Percentiles rank a stretch among this genome's conserved stretches.
phyloP scores from a whole-genome alignment of 2,113 vertebrate species.

The Cnemophilus loriae region DNA sequence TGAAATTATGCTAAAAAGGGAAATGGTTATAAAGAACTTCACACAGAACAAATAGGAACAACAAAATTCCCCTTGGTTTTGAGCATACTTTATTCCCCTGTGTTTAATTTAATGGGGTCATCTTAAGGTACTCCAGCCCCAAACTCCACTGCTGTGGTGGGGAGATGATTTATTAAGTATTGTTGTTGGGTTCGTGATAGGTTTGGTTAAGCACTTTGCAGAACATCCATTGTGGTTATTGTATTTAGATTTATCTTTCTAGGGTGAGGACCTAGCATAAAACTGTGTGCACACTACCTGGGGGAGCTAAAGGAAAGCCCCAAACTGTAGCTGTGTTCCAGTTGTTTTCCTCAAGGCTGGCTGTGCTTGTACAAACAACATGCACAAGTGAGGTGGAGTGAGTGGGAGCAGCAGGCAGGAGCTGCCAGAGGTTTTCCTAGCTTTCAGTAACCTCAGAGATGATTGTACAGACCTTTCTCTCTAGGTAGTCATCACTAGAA shows the following conservation, averaged over 20 bases:
- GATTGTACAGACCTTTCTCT: not conserved
- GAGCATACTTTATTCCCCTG: not conserved
- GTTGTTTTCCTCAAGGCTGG: not conserved
- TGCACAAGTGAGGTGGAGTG: accelerated
- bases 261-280: not conserved
- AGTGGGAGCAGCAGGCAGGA: not conserved
- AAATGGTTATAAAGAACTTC: not conserved
- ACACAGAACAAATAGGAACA: not conserved
- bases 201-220: not conserved
- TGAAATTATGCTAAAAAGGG: not conserved
- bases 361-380: not conserved
- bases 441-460: not conserved
- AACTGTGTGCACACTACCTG: not conserved
- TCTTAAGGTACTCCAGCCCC: not conserved
- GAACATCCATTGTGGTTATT: not conserved
- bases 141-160: not conserved
- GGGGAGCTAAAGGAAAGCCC: not conserved
- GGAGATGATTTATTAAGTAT: not conserved
- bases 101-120: not conserved
- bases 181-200: not conserved
- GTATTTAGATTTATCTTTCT: not conserved
- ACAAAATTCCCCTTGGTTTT: not conserved
- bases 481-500: not conserved
- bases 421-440: not conserved
- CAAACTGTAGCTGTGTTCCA: not conserved